Conservation (phyloP, 2,888 invertebrate genomes). For the Polyommatus iphigenia region DNA sequence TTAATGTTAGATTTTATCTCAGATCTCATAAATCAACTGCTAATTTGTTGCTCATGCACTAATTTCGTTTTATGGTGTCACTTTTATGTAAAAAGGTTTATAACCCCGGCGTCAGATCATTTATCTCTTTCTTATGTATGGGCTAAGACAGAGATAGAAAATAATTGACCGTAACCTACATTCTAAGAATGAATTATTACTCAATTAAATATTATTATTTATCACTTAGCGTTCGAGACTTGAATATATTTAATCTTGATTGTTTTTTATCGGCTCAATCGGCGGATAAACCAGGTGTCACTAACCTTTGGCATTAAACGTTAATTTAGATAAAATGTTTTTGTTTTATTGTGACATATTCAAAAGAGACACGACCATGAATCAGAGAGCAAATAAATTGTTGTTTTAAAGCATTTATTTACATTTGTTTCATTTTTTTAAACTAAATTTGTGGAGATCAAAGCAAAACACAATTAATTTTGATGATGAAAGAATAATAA, state of each 20-base stretch:
- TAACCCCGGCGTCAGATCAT: not conserved
- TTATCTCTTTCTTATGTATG: not conserved
- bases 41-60: slow-evolving; percentile 25
- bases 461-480: too few species aligned
- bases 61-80: slow-evolving; percentile 16
- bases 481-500: too few species aligned
- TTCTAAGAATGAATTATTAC: slow-evolving; percentile 27
- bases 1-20: not conserved
- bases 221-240: not conserved
- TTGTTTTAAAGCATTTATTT: not conserved
- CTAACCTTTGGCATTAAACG: slow-evolving; percentile 14
- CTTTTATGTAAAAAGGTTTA: slow-evolving; percentile 25
- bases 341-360: not conserved
- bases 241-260: slow-evolving; percentile 5
- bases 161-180: slow-evolving; percentile 32
- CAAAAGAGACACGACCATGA: not conserved
- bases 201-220: slow-evolving; percentile 20
- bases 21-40: slow-evolving; percentile 12
- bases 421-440: not conserved
- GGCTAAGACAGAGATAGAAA: not conserved
- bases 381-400: not conserved
- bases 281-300: not conserved
- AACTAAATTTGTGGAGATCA: too few species aligned
- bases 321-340: slow-evolving; percentile 2
- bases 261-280: slow-evolving; percentile 8